Evolutionary conservation across 2,888 invertebrate species (phyloP).

Genomic region (Idaea dimidiata): DNA sequence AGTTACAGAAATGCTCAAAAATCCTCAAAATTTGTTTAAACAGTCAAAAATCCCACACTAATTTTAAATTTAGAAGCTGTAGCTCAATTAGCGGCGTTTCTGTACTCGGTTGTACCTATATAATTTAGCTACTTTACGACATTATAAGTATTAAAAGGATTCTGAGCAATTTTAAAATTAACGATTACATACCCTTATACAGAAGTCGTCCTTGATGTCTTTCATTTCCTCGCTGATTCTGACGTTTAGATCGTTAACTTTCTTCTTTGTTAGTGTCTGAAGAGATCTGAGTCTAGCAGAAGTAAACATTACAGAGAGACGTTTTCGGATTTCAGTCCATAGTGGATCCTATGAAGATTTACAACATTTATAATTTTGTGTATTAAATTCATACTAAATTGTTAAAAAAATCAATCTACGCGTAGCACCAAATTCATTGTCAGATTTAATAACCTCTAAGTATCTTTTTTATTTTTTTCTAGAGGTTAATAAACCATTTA

Average conservation of each 20-base stretch:
- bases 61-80: too few species aligned
- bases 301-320: conserved; percentile 41
- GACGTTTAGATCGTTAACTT: conserved; percentile 35
- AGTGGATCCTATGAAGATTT: conserved; percentile 40
- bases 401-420: too few species aligned
- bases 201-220: conserved; percentile 14
- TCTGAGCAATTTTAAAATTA: neutral
- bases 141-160: neutral
- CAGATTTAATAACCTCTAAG: too few species aligned
- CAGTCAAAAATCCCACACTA: too few species aligned
- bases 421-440: too few species aligned
- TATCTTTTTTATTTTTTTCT: too few species aligned
- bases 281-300: conserved; percentile 40
- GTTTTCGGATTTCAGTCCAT: conserved; percentile 43
- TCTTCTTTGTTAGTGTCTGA: conserved; percentile 26
- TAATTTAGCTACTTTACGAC: neutral
- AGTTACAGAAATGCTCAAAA: too few species aligned
- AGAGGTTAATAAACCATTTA: too few species aligned
- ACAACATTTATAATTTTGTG: neutral
- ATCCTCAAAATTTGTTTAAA: too few species aligned
- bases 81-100: too few species aligned
- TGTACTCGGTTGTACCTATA: neutral
- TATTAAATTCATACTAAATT: too few species aligned
- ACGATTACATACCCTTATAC: conserved; percentile 32
- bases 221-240: conserved; percentile 32